phyloP scores from a whole-genome alignment of 2,888 invertebrate species.

The Hypolimnas misippus region DNA sequence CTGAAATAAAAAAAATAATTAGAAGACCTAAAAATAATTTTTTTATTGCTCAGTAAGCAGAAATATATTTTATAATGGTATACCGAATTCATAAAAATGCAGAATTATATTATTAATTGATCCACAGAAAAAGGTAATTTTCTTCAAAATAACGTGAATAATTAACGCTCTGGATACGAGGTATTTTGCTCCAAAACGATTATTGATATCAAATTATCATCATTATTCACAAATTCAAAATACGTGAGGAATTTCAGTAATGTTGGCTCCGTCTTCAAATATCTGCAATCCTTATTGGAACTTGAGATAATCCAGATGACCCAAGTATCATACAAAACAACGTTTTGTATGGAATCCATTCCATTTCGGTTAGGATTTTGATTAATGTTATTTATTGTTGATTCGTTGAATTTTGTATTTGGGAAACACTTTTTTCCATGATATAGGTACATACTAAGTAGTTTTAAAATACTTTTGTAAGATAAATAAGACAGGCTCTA shows the following conservation, averaged over 20 bases:
- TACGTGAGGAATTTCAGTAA: conserved; percentile 10
- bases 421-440: too few species aligned
- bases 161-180: background rate
- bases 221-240: background rate
- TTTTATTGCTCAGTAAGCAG: too few species aligned
- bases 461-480: too few species aligned
- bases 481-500: too few species aligned
- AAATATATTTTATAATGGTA: too few species aligned
- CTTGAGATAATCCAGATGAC: conserved; percentile 28
- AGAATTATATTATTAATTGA: too few species aligned
- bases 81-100: too few species aligned
- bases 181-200: background rate
- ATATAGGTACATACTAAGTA: too few species aligned
- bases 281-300: conserved; percentile 19
- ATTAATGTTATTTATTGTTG: background rate
- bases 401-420: background rate
- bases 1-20: too few species aligned
- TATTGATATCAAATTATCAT: background rate
- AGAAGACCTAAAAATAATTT: too few species aligned
- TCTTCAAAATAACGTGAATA: background rate
- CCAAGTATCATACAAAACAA: background rate
- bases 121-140: too few species aligned
- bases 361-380: conserved; percentile 8
- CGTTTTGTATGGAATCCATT: conserved; percentile 20
- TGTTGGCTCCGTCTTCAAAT: conserved; percentile 25